Percentiles rank a stretch among this genome's conserved stretches.
Conservation (phyloP, 2,797 vertebrate species). For the Anas flavirostris region DNA sequence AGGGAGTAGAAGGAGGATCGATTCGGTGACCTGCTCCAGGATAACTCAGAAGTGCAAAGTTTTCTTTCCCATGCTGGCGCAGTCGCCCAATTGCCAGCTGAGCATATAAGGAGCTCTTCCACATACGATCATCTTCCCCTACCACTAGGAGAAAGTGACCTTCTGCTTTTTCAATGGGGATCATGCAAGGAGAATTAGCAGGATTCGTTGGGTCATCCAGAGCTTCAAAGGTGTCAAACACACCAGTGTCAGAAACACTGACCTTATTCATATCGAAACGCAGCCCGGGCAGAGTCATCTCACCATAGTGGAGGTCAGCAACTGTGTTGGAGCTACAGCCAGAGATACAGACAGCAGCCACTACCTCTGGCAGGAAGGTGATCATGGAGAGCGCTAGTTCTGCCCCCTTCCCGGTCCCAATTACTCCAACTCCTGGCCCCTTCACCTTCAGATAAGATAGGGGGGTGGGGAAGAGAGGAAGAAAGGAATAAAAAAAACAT, state of each 20-base stretch:
- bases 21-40: constrained; percentile 86
- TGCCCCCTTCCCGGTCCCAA: constrained; percentile 77
- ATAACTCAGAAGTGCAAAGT: constrained; percentile 78
- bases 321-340: constrained; percentile 75
- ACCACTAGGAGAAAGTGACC: constrained; percentile 75
- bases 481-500: neutral
- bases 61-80: constrained; percentile 66
- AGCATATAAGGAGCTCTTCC: constrained; percentile 78
- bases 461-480: neutral
- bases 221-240: constrained; percentile 75
- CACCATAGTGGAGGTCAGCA: constrained; percentile 69
- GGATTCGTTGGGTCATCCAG: constrained; percentile 72
- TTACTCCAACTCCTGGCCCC: constrained; percentile 75
- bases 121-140: constrained; percentile 74
- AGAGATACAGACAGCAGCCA: constrained; percentile 73
- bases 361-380: constrained; percentile 76
- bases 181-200: constrained; percentile 54
- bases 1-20: constrained; percentile 82
- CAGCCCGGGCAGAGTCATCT: constrained; percentile 70
- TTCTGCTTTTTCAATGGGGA: constrained; percentile 76
- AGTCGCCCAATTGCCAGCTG: constrained; percentile 64
- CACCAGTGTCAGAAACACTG: constrained; percentile 59
- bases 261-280: constrained; percentile 68
- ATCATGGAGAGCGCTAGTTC: constrained; percentile 78
- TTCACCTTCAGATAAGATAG: constrained; percentile 60